Conservation (phyloP, 2,113 vertebrate species). For the Toxotes chatareus region DNA sequence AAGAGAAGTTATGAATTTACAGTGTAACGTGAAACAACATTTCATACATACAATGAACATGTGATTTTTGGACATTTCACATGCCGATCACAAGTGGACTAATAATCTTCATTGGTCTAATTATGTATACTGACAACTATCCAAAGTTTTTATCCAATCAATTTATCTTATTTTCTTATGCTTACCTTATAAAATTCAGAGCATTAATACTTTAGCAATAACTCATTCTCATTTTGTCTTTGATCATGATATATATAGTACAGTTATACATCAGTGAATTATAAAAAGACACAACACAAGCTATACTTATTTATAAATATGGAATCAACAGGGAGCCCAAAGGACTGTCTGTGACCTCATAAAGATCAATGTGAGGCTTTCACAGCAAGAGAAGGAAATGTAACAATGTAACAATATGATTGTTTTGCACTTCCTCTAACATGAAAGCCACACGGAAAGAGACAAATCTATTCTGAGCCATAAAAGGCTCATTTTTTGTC, state of each 20-base stretch:
- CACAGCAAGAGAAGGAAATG: slow-evolving; percentile 85
- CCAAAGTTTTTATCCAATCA: not conserved
- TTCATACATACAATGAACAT: too few relatives aligned
- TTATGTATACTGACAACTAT: not conserved
- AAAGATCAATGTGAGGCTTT: slow-evolving; percentile 83
- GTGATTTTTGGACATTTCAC: too few relatives aligned
- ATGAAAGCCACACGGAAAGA: slow-evolving; percentile 83
- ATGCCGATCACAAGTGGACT: not conserved
- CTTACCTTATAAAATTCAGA: not conserved
- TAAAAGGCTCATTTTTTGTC: slow-evolving; percentile 81
- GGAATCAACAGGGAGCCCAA: slow-evolving; percentile 43
- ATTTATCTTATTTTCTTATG: not conserved
- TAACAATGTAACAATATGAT: slow-evolving; percentile 89
- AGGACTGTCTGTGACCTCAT: slow-evolving; percentile 78
- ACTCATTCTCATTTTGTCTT: not conserved
- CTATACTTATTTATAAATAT: slow-evolving; percentile 52
- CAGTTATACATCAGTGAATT: not conserved
- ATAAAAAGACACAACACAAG: slow-evolving; percentile 14
- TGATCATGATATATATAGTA: not conserved
- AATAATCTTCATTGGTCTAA: not conserved
- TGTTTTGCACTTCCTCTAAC: slow-evolving; percentile 85
- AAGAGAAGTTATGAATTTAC: too few relatives aligned
- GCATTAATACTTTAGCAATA: not conserved
- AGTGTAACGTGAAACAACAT: too few relatives aligned
- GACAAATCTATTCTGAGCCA: slow-evolving; percentile 81